Evolutionary conservation across 2,888 invertebrate genomes (phyloP), one percentile per base, ranked within the genome.

Genomic region (Phengaris arion): DNA sequence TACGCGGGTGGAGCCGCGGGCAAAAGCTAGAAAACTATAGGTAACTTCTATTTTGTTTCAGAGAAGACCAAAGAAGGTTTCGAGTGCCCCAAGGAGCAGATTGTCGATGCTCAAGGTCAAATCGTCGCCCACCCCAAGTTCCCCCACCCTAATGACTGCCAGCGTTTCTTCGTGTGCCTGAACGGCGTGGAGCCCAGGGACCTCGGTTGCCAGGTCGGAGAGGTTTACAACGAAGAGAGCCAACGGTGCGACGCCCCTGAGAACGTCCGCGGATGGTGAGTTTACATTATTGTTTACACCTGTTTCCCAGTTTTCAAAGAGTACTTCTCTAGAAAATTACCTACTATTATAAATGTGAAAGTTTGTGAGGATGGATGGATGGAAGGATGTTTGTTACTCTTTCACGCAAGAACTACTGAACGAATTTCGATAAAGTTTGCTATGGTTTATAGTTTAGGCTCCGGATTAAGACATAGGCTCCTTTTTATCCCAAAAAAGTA

Each of bases 131-230:
- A 98, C 91, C 98, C 98, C 45, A 97, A 97, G 88, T 98, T 95
- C 90, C 94, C 98, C 2, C 97, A 98, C 92, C 97, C 97, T 59
- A 95, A 94, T 54, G 98, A 98, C 89, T 98, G 98, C 91, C 97
- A 98, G 89, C 96, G 97, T 83, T 98, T 98, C 95, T 98, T 98
- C 90, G 97, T 98, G 52, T 98, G 98, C 88, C 90, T 98, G 82
- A 98, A 97, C 87, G 97, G 97, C 13, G 94, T 96, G 51, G 97
- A 97, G 81, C 98, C 98, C n/a, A 95, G 98, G 79, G 97, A 97
- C 87, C 95, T 97, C 79, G 97, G 97, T 54, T 98, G 98, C 91
- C 95, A 95, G 84, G 95, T 96, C 75, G 98, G 98, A 77, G 97
- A 97, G 85, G 98, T 98, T n/a, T 98, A 98, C 94, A 98, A 98